Percentiles rank a stretch among this genome's conserved stretches.
phyloP scores from a whole-genome alignment of 2,797 vertebrate species.

The Esox masquinongy region DNA sequence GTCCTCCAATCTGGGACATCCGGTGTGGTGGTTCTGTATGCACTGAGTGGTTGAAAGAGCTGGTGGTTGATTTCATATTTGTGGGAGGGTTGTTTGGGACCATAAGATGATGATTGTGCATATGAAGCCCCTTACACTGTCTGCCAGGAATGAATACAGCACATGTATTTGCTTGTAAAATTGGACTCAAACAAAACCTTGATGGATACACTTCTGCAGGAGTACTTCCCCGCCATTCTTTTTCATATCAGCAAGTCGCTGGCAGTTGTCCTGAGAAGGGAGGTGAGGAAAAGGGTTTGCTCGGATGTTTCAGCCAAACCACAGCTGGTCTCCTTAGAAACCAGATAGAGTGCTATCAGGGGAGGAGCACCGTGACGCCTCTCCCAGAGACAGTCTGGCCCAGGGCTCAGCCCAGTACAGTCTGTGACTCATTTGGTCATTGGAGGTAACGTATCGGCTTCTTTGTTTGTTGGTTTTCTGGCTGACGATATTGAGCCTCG shows the following conservation, averaged over 20 bases:
- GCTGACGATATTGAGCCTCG: slow-evolving; percentile 4
- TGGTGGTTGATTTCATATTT: slow-evolving; percentile 17
- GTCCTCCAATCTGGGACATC: slow-evolving; percentile 14
- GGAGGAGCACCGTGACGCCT: slow-evolving; percentile 4
- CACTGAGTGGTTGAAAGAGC: slow-evolving; percentile 6
- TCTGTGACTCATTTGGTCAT: not conserved
- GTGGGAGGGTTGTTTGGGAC: not conserved
- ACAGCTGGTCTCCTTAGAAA: slow-evolving; percentile 16
- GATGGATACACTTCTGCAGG: not conserved
- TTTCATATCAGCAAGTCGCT: not conserved
- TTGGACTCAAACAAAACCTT: not conserved
- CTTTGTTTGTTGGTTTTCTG: not conserved
- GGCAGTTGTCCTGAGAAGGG: slow-evolving; percentile 7
- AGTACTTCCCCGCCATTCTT: no score
- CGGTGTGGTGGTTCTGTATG: not conserved
- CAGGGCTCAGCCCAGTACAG: not conserved
- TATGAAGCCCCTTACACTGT: not conserved
- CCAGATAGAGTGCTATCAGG: slow-evolving; percentile 12
- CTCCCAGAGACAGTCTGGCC: no score
- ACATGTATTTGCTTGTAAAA: slow-evolving; percentile 4
- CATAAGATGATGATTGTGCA: not conserved
- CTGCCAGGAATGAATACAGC: slow-evolving; percentile 1
- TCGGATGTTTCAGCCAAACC: slow-evolving; percentile 14
- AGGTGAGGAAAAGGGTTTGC: slow-evolving; percentile 31
- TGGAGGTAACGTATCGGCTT: not conserved